phyloP scores from a whole-genome alignment of 2,797 vertebrate genomes.

The Hydrophis major region DNA sequence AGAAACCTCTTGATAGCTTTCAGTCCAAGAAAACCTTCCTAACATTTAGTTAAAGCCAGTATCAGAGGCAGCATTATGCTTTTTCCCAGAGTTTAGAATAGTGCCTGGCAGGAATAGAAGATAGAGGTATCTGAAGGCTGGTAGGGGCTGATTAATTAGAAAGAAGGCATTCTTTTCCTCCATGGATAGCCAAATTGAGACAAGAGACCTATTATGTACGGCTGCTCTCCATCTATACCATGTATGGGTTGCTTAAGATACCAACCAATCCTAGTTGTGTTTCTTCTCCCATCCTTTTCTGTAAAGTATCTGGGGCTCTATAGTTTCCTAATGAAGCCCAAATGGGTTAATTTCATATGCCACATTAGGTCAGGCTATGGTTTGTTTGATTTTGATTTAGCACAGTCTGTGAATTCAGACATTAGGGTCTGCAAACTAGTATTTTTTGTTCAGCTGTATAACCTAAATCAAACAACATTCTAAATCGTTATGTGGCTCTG shows the following conservation, averaged over 20 bases:
- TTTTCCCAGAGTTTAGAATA: background rate
- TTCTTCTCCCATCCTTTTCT: background rate
- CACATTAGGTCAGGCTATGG: background rate
- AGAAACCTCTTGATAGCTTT: background rate
- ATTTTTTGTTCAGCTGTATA: background rate
- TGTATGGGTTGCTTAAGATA: constrained; percentile 8
- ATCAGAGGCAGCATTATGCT: constrained; percentile 17
- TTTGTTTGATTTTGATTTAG: background rate
- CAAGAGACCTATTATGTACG: constrained; percentile 8
- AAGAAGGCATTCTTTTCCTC: background rate
- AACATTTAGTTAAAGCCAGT: background rate
- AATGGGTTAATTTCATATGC: background rate
- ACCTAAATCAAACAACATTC: background rate
- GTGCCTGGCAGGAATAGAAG: constrained; percentile 1
- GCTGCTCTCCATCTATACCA: constrained; percentile 12
- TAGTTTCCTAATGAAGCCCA: background rate
- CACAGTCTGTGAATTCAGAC: background rate
- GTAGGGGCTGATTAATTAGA: background rate
- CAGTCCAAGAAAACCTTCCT: background rate
- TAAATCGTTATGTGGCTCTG: background rate
- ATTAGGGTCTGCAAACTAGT: background rate
- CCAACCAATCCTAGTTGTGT: background rate
- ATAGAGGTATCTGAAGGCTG: background rate
- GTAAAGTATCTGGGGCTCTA: background rate
- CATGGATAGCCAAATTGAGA: constrained; percentile 10